Evolutionary conservation across 2,888 invertebrate species (phyloP).

Genomic region (Tachina fera): DNA sequence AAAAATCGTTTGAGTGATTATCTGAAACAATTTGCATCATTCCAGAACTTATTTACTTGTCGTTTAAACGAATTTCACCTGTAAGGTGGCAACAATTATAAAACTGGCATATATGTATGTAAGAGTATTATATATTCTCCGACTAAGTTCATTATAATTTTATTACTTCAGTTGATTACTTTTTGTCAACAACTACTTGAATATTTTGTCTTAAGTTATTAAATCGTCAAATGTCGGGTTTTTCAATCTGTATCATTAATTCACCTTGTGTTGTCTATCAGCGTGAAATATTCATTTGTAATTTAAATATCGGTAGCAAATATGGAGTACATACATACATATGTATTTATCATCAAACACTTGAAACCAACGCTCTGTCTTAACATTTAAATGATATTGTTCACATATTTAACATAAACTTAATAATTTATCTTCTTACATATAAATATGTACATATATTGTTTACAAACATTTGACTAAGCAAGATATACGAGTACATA

Average conservation of each 20-base stretch:
- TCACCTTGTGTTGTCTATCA: background rate
- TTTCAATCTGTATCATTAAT: constrained; percentile 3
- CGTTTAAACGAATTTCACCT: too few relatives aligned
- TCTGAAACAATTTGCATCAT: too few relatives aligned
- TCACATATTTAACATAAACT: constrained; percentile 30
- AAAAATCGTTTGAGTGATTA: too few relatives aligned
- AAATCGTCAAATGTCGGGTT: background rate
- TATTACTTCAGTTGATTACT: background rate
- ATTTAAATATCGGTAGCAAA: background rate
- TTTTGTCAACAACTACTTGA: background rate
- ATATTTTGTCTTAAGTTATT: background rate
- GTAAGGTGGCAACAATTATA: too few relatives aligned
- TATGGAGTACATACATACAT: background rate
- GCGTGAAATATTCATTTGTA: background rate
- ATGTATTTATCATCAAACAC: background rate
- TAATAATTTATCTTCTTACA: constrained; percentile 1
- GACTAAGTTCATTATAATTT: background rate
- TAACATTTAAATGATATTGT: constrained; percentile 30
- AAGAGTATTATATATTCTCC: background rate
- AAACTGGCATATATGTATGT: too few relatives aligned
- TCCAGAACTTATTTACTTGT: too few relatives aligned
- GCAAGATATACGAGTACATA: background rate
- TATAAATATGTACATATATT: background rate
- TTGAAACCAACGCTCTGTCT: constrained; percentile 22
- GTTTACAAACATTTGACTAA: constrained; percentile 1